A percentile compares a stretch with the other conserved stretches of the same genome.
Conservation (phyloP, 2,888 invertebrate species). For the Caenorhabditis sp. region DNA sequence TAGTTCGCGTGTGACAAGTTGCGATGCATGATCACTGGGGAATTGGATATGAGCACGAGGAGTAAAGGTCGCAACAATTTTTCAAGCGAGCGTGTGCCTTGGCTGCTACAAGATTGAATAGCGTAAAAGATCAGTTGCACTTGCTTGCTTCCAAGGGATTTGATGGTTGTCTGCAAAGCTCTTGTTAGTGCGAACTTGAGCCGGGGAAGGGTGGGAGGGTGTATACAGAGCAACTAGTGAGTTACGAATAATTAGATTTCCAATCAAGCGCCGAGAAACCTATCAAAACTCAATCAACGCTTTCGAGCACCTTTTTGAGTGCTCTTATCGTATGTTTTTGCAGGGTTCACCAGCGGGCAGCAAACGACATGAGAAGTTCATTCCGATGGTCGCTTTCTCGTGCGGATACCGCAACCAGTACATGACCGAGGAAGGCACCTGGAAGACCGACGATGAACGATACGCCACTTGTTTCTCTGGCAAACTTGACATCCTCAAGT, state of each 20-base stretch:
- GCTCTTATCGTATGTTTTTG: conserved; percentile 35
- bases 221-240: background rate
- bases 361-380: conserved; percentile 73
- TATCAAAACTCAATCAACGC: conserved; percentile 44
- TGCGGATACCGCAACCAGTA: conserved; percentile 78
- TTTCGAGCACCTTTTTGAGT: conserved; percentile 41
- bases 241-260: conserved; percentile 18
- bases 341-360: conserved; percentile 34
- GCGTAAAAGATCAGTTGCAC: conserved; percentile 16
- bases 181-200: no score
- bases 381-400: conserved; percentile 79
- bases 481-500: conserved; percentile 79
- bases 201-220: background rate
- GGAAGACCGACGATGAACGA: conserved; percentile 74
- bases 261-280: conserved; percentile 18
- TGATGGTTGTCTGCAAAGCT: background rate
- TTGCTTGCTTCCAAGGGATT: conserved; percentile 4
- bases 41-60: conserved; percentile 2
- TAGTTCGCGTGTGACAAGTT: background rate
- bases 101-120: conserved; percentile 28
- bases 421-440: conserved; percentile 73
- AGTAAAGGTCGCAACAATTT: conserved; percentile 15
- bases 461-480: conserved; percentile 77
- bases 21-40: conserved; percentile 2
- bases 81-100: background rate